Evolutionary conservation across 2,113 vertebrate species (phyloP).

Genomic region (Pan paniscus): DNA sequence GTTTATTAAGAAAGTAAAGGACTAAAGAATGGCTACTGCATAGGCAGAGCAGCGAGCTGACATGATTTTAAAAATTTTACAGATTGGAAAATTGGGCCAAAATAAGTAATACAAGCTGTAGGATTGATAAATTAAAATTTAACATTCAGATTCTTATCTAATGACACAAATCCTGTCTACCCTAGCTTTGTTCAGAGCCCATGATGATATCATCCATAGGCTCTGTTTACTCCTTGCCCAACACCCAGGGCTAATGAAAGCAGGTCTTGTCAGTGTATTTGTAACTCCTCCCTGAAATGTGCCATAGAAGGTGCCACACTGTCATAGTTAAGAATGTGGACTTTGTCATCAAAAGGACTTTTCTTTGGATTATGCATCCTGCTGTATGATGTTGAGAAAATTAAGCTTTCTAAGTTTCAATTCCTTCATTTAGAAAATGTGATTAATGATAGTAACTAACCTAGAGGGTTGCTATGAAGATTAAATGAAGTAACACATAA

Average conservation of each 20-base stretch:
- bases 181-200: neutral
- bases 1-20: too few species aligned
- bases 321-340: neutral
- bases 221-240: neutral
- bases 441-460: neutral
- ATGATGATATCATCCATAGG: accelerated
- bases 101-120: neutral
- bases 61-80: neutral
- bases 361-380: neutral
- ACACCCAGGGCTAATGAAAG: accelerated
- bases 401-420: neutral
- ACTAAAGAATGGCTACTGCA: too few species aligned
- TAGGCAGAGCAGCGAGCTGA: neutral
- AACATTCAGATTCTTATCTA: neutral
- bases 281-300: neutral
- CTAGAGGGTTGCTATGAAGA: neutral
- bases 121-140: neutral
- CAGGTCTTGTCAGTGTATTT: accelerated
- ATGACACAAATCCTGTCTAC: neutral
- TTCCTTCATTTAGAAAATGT: neutral
- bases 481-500: neutral
- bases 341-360: neutral
- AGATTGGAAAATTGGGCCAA: neutral
- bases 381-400: neutral
- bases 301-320: neutral